Evolutionary conservation across 1,140 invertebrate genomes (phyloP), one percentile per base, ranked within the genome.

Genomic region (Dendroctonus valens): DNA sequence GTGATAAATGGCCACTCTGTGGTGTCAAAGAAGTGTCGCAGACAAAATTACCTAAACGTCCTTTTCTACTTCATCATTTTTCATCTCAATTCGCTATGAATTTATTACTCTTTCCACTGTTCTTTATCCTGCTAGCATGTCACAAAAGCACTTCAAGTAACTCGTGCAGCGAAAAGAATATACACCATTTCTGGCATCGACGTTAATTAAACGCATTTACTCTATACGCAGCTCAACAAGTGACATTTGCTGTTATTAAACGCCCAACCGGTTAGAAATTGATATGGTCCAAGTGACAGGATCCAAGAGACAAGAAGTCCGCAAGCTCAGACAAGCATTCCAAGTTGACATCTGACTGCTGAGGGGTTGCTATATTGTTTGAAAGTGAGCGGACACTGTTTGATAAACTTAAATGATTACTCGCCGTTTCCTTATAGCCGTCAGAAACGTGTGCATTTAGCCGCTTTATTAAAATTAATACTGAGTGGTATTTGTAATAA

Each of bases 1-100:
- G 70, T 74, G 73, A 75, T 75, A 75, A 73, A 75, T 75, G 57
- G 69, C 70, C 69, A 73, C 73, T 73, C 70, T 67, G 71, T 64
- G 67, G 55, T 74, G 73, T 74, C 73, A 75, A 69, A 74, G 60
- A 75, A 74, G 67, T 75, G 74, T 75, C 74, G 72, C 65, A 67
- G 11, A 40, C 65, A 61, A 58, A 65, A 65, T 64, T 54, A 55
- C 51, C 42, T 55, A 55, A 55, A 55, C 14, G 26, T 39, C 49
- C 41, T 49, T 26, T 49, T 26, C 26, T 26, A 44, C 57, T 59
- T 59, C 42, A 37, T 59, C 44, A 38, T 37, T 44, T 44, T 39
- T 49, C 44, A 12, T 26, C 57, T n/a, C 40, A 39, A 6, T 54
- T 39, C 6, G 14, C 7, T 15, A 51, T 5, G 12, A 37, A 26